A percentile compares a stretch with the other conserved stretches of the same genome.
Evolutionary conservation across 2,888 invertebrate species (phyloP).

Genomic region (Nymphalis c-album): DNA sequence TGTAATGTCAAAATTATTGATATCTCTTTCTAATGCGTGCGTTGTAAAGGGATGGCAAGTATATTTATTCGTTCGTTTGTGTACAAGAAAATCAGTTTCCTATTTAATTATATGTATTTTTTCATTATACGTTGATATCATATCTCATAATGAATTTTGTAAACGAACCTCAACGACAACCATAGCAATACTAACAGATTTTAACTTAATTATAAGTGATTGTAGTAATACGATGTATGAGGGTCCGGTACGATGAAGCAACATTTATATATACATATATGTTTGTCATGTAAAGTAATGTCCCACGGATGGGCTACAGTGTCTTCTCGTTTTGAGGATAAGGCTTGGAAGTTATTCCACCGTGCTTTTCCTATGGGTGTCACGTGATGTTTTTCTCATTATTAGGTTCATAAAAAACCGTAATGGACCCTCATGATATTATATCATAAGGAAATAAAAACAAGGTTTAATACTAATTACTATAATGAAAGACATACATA

Average conservation of each 20-base stretch:
- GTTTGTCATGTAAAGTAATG: too few relatives aligned
- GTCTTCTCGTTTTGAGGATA: too few relatives aligned
- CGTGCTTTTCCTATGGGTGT: too few relatives aligned
- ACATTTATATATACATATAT: too few relatives aligned
- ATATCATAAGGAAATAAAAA: background rate
- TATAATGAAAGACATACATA: background rate
- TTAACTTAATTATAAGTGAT: constrained; percentile 20
- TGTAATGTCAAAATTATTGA: too few relatives aligned
- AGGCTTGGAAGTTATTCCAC: too few relatives aligned
- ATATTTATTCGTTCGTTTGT: background rate
- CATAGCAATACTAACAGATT: constrained; percentile 11
- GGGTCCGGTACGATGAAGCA: too few relatives aligned
- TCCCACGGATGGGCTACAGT: too few relatives aligned
- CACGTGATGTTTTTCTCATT: too few relatives aligned
- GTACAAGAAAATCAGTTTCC: background rate
- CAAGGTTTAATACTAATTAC: background rate
- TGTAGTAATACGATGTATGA: constrained; percentile 7
- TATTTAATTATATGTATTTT: background rate
- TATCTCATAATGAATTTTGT: background rate
- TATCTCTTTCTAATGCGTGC: too few relatives aligned
- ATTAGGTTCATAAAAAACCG: too few relatives aligned
- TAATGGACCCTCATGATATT: background rate
- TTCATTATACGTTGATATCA: background rate
- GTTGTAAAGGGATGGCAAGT: too few relatives aligned
- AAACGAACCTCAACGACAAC: constrained; percentile 10